These are phyloP conservation scores for Chelonia mydas DNA, from an alignment of 2,797 vertebrate genomes.

Conservation along the genomic window DNA sequence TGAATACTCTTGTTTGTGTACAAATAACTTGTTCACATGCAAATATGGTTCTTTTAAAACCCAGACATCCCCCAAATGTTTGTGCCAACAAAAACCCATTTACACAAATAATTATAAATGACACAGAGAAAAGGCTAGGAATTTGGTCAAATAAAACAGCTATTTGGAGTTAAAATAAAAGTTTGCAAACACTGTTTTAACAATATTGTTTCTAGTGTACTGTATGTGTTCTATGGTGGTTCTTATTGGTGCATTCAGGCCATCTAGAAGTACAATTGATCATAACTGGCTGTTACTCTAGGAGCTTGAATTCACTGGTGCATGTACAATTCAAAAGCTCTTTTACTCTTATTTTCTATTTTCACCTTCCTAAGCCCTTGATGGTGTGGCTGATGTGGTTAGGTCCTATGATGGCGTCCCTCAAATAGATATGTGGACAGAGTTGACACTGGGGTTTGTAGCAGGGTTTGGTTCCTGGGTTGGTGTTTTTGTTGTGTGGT, in stretches of 20 bases:
- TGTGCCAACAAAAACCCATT: neutral
- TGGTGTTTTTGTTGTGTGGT: too few species aligned
- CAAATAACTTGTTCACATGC: neutral
- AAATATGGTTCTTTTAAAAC: neutral
- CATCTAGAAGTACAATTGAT: neutral
- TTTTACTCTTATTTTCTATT: neutral
- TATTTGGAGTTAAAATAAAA: neutral
- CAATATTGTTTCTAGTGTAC: neutral
- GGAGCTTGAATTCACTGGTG: neutral
- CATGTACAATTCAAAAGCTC: neutral
- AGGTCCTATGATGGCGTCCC: too few species aligned
- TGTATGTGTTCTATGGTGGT: neutral
- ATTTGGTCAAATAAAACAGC: neutral
- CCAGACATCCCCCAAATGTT: neutral
- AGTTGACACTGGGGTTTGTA: too few species aligned
- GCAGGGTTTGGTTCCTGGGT: too few species aligned
- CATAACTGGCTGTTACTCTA: neutral
- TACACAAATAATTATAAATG: neutral
- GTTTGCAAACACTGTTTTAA: neutral
- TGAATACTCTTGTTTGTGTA: neutral
- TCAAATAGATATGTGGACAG: too few species aligned
- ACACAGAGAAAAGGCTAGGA: neutral
- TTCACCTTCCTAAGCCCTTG: slow-evolving; percentile 13
- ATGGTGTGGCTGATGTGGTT: too few species aligned
- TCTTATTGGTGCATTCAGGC: neutral